A percentile compares a stretch with the other conserved stretches of the same genome.
Conservation (phyloP, 2,888 invertebrate genomes). For the Rotaria sp. region DNA sequence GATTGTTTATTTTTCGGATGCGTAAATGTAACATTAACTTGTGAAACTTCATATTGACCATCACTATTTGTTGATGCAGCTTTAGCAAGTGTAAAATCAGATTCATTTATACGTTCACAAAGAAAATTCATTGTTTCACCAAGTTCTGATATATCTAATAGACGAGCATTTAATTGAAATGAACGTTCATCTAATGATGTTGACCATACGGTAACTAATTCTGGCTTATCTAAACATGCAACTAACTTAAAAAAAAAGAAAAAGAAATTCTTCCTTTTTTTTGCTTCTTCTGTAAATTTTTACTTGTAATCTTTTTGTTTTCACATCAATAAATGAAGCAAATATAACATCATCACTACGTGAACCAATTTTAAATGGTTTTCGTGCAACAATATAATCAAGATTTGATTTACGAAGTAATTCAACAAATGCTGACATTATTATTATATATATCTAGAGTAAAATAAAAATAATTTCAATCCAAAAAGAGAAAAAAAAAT, state of each 20-base stretch:
- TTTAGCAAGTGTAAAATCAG: not conserved
- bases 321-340: not conserved
- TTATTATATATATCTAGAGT: not conserved
- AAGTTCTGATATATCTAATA: not conserved
- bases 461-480: not conserved
- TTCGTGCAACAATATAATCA: not conserved
- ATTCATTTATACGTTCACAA: not conserved
- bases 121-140: not conserved
- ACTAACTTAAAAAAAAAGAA: not conserved
- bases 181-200: not conserved
- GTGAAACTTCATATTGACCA: not conserved
- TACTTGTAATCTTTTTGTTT: not conserved
- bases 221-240: not conserved
- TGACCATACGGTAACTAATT: not conserved
- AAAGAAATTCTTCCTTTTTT: no score
- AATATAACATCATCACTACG: not conserved
- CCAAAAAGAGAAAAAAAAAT: no score
- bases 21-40: not conserved
- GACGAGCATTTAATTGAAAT: not conserved
- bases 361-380: constrained; percentile 3
- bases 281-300: not conserved
- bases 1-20: constrained; percentile 10
- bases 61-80: not conserved
- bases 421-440: constrained; percentile 25
- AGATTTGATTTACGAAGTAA: not conserved